Base-by-base conservation (phyloP, 2,888 invertebrate species). In the Harmothoe impar region DNA sequence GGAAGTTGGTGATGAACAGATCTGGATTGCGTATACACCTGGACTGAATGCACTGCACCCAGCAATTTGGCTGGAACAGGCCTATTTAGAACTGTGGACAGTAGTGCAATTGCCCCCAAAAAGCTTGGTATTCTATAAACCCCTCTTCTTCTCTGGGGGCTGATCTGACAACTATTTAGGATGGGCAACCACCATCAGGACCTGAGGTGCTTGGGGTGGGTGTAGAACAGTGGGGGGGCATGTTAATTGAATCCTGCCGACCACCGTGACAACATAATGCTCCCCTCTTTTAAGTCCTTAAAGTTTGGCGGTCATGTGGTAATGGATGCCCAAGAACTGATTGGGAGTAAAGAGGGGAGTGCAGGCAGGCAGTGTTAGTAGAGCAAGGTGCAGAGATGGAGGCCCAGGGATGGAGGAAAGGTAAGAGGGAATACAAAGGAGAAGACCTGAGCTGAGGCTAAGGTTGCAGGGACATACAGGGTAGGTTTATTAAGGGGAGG, bases 241-340 rank as follows among this genome's bases (percentile, higher is more conserved):
- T 31, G 33, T 81, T 81, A 81, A 81, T 81, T 81, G 81, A 81
- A 81, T 81, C 10, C 81, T 35, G 81, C 81, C 15, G 81, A 35
- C 81, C 7, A 81, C 31, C 81, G n/a, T 81, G 81, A 81, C 81
- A 81, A 20, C 31, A 81, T 81, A 81, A 81, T 81, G 81, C 81
- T 31, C 7, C 15, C 33, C 17, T 81, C 31, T 81, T 35, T 52
- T 17, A 10, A 15, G 12, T 52, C 54, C 54, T 52, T 52, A 15
- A 15, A 15, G 12, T 52, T 17, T 17, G 17, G 31, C 5, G 81
- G 81, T 23, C 81, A 31, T 7, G 43, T 29, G 81, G 12, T 20
- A 33, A 33, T 81, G 17, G 17, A 52, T 52, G 54, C 12, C 10
- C 54, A 17, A 33, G 31, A 81, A 81, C 3, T 29, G 35, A 31